phyloP scores from a whole-genome alignment of 2,113 vertebrate genomes.

The Ammodytes marinus region DNA sequence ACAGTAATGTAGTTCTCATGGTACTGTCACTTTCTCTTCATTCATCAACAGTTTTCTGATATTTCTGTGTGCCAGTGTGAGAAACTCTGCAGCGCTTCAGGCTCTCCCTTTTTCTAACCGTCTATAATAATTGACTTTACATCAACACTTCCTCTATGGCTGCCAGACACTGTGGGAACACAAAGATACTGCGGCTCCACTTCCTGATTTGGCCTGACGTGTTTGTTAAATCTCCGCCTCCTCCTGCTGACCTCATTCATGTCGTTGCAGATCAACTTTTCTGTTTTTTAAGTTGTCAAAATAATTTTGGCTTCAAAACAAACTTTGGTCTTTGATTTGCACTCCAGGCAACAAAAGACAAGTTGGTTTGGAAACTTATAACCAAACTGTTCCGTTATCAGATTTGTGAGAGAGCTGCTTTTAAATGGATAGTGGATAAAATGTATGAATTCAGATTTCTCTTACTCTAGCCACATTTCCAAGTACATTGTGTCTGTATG shows the following conservation, averaged over 20 bases:
- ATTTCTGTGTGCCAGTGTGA: not conserved
- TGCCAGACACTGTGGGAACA: constrained; percentile 24
- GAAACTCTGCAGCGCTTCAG: not conserved
- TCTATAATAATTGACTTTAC: constrained; percentile 51
- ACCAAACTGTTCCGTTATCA: no score
- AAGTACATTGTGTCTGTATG: no score
- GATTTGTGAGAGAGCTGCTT: no score
- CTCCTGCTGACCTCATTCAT: not conserved
- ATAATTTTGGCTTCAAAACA: not conserved
- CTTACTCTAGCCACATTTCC: no score
- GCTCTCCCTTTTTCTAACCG: not conserved
- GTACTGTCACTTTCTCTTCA: not conserved
- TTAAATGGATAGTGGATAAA: no score
- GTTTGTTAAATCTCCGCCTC: not conserved
- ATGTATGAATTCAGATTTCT: no score
- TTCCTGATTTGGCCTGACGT: constrained; percentile 62
- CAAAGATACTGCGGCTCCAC: constrained; percentile 7
- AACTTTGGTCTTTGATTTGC: not conserved
- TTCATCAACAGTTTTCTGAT: constrained; percentile 9
- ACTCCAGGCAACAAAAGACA: no score
- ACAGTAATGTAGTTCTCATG: not conserved
- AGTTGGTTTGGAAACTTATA: no score
- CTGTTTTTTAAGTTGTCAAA: not conserved
- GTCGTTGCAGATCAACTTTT: not conserved
- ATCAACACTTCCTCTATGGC: constrained; percentile 60